Evolutionary conservation across 2,797 vertebrate species (phyloP).

Genomic region (Clarias platycephalus): DNA sequence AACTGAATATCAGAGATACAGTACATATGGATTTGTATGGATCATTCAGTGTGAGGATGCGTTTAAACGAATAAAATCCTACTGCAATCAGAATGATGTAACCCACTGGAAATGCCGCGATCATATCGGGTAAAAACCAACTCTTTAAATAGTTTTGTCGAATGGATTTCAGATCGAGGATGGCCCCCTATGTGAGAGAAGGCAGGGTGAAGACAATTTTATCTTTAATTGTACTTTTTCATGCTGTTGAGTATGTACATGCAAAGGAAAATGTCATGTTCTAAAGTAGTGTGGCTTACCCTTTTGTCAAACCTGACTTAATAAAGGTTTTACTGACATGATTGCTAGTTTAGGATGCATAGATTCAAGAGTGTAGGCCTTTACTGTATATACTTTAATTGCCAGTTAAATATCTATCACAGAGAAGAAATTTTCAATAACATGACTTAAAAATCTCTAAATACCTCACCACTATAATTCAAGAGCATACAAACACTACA

Average conservation of each 20-base stretch:
- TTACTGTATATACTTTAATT: not conserved
- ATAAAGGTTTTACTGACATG: not conserved
- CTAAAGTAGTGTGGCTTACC: not conserved
- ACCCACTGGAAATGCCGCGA: slow-evolving; percentile 78
- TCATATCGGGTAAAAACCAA: slow-evolving; percentile 78
- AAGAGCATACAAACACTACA: not conserved
- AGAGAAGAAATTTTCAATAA: not conserved
- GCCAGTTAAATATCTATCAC: not conserved
- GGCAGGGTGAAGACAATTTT: not conserved
- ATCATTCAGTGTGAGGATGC: too few relatives aligned
- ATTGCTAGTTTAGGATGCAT: not conserved
- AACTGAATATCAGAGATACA: not conserved
- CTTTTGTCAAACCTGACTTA: not conserved
- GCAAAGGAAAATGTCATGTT: not conserved
- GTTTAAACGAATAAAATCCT: slow-evolving; percentile 44
- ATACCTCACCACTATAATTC: not conserved
- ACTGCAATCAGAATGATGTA: slow-evolving; percentile 79
- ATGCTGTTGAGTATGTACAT: not conserved
- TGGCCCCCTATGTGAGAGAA: slow-evolving; percentile 67
- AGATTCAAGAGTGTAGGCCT: not conserved
- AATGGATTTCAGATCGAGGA: slow-evolving; percentile 77
- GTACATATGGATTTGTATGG: not conserved
- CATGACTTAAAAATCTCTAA: not conserved
- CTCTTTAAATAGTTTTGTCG: slow-evolving; percentile 74
- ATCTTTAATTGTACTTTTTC: not conserved